Conservation (phyloP, 2,797 vertebrate genomes). For the Cirrhinus mrigala region DNA sequence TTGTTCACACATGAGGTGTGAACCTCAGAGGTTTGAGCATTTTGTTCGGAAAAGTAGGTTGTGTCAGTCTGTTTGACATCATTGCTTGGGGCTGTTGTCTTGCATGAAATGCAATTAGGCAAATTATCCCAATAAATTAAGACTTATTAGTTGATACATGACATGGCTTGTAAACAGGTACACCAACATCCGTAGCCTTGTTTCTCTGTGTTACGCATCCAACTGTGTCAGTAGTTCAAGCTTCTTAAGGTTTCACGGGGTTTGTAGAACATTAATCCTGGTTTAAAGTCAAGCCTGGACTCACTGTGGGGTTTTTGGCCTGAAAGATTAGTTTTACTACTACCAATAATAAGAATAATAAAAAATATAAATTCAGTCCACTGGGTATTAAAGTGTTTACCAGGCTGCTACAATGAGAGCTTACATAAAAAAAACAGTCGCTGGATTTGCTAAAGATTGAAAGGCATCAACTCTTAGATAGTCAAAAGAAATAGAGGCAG, state of each 20-base stretch:
- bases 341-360: background rate
- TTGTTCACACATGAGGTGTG: slow-evolving; percentile 20
- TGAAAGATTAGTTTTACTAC: slow-evolving; percentile 3
- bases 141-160: slow-evolving; percentile 10
- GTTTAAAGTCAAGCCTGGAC: slow-evolving; percentile 8
- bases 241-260: slow-evolving; percentile 11
- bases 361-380: background rate
- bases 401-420: background rate
- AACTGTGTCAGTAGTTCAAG: slow-evolving; percentile 31
- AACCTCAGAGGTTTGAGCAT: slow-evolving; percentile 10
- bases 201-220: background rate
- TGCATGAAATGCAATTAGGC: slow-evolving; percentile 14
- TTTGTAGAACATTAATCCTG: slow-evolving; percentile 25
- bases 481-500: background rate
- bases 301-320: background rate
- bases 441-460: background rate
- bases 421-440: background rate
- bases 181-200: background rate
- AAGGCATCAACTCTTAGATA: background rate
- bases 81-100: background rate
- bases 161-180: background rate
- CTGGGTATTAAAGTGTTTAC: background rate
- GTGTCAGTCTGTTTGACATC: background rate
- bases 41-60: background rate
- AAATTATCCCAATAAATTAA: slow-evolving; percentile 31